Percentiles rank a stretch among this genome's conserved stretches.
These are phyloP conservation scores for Falco biarmicus DNA, from an alignment of 2,797 vertebrate genomes.

Conservation along the genomic window DNA sequence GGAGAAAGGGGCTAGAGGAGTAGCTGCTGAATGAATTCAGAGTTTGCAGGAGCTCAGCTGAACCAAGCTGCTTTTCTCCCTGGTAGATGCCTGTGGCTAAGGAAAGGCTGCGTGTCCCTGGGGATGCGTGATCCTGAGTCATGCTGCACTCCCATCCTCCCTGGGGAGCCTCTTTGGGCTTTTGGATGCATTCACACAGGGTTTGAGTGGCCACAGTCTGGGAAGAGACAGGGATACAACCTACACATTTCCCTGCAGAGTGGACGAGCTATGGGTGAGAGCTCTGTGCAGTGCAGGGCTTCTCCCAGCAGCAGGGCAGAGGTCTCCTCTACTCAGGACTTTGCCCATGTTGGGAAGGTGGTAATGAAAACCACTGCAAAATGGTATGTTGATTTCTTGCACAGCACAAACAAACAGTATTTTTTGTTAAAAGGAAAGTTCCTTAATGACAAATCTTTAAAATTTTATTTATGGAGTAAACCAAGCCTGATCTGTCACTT, in stretches of 20 bases:
- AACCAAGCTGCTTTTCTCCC: neutral
- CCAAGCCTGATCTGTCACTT: neutral
- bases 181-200: neutral
- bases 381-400: neutral
- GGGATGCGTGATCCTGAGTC: neutral
- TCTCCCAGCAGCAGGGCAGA: neutral
- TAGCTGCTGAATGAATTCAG: neutral
- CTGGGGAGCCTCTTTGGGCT: rapidly evolving
- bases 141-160: neutral
- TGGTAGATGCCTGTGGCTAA: neutral
- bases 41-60: neutral
- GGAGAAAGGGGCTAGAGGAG: neutral
- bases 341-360: neutral
- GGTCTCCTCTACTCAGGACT: neutral
- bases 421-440: neutral
- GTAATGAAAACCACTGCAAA: neutral
- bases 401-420: neutral
- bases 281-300: neutral
- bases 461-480: neutral
- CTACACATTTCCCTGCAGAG: no score
- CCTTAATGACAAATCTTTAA: neutral
- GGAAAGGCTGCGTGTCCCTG: neutral
- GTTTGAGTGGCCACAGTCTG: neutral
- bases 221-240: neutral
- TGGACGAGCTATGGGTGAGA: neutral